Conservation (phyloP, 1,140 invertebrate genomes). For the Drosophila nebulosa region DNA sequence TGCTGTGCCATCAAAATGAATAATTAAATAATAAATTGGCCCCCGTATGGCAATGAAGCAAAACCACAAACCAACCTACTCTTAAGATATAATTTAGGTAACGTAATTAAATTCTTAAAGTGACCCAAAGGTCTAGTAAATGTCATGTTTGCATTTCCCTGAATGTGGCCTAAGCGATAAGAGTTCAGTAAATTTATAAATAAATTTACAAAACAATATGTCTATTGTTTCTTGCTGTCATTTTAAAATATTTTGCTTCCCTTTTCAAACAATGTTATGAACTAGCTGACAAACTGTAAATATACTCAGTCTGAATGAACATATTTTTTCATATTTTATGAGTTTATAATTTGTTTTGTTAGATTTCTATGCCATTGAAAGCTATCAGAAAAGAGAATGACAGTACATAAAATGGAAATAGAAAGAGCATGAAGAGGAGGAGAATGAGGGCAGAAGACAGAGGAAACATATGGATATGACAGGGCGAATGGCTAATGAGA, state of each 20-base stretch:
- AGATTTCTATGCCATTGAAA: background rate
- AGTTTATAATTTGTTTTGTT: constrained; percentile 2
- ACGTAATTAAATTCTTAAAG: background rate
- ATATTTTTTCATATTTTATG: background rate
- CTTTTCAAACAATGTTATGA: background rate
- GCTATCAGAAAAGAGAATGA: background rate
- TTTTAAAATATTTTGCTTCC: background rate
- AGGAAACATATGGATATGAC: background rate
- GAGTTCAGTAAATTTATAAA: background rate
- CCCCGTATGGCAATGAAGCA: background rate
- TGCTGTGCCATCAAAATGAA: background rate
- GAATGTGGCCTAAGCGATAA: background rate
- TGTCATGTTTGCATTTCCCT: background rate
- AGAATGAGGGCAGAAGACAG: background rate
- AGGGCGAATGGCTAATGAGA: background rate
- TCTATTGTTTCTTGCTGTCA: background rate
- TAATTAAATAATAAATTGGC: background rate
- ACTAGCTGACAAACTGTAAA: background rate
- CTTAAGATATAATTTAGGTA: background rate
- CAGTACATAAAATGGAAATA: background rate
- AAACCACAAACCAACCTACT: background rate
- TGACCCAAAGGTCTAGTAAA: background rate
- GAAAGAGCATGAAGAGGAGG: background rate
- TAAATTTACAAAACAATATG: background rate
- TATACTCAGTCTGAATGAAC: background rate